These are phyloP conservation scores for Halcyon smyrnensis DNA, from an alignment of 2,797 vertebrate species.

Conservation along the genomic window DNA sequence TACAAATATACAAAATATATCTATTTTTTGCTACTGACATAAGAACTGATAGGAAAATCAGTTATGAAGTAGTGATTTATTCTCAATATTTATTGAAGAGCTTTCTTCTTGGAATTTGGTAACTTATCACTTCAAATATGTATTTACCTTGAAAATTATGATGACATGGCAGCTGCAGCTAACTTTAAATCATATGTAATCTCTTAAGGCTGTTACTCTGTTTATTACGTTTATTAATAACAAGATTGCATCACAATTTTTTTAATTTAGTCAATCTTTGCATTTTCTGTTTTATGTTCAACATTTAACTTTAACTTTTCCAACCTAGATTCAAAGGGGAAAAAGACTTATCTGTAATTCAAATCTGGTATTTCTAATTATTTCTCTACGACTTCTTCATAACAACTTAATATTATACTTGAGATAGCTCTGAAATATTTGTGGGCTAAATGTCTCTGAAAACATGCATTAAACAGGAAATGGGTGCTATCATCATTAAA, in stretches of 20 bases:
- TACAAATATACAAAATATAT: too few relatives aligned
- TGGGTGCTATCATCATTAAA: neutral
- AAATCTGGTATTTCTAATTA: neutral
- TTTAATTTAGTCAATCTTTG: neutral
- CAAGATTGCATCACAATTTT: neutral
- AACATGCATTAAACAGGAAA: conserved; percentile 19
- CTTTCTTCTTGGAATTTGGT: neutral
- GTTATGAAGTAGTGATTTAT: neutral
- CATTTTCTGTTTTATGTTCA: neutral
- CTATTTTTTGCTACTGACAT: neutral
- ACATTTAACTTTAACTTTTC: neutral
- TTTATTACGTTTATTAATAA: neutral
- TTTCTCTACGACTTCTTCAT: neutral
- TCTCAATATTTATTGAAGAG: neutral
- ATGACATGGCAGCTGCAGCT: neutral
- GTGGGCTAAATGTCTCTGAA: conserved; percentile 15
- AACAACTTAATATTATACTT: neutral
- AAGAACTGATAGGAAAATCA: neutral
- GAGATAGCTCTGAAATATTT: conserved; percentile 33
- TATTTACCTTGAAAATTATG: neutral
- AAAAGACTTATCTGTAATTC: neutral
- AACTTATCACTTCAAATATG: neutral
- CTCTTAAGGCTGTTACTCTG: neutral
- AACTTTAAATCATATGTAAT: neutral
- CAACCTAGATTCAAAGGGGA: neutral